Base-by-base conservation (phyloP, 2,113 vertebrate species). In the Rhadina sibilatrix region DNA sequence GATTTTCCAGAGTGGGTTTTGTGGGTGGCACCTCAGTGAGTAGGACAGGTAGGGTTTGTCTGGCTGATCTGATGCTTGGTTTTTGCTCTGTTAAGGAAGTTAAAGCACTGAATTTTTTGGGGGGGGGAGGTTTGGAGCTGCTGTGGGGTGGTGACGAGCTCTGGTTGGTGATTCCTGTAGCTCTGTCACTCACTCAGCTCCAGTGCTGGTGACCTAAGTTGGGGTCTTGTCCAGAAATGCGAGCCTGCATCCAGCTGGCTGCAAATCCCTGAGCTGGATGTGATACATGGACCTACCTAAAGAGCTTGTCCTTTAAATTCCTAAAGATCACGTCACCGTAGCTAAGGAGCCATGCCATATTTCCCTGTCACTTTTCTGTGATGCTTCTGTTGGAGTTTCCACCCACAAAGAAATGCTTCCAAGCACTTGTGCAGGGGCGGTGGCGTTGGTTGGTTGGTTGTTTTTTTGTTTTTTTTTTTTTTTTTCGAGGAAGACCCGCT, bases 191-290 rank as follows among this genome's bases (percentile, higher is more conserved):
- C 35, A 27, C 25, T 72, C 49, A 50, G 44, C 40, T 72, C 28
- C 10, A 1, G 0, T 11, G 56, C 21, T 3, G 6, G 3, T 47
- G 28, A 25, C 47, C 18, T 27, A 2, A 40, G 15, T 3, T 49
- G 31, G 37, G 75, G 20, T 80, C n/a, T 61, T 31, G 25, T 30
- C 7, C 50, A 37, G n/a, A 72, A 72, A n/a, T 40, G 28, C 0
- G 0, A 31, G 20, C 0, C 0, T 21, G 15, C 37, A 4, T 20
- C 56, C 49, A 35, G 53, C 13, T 84, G 82, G 44, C 69, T 65
- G 46, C 30, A 35, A 1, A 52, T 12, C 56, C 22, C 17, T 6
- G 60, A 9, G n/a, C 38, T 77, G 44, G 33, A 2, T 33, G 30
- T 68, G 52, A 40, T 4, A 0, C 1, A 24, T 0, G 37, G 57